Percentiles rank a stretch among this genome's conserved stretches.
phyloP scores from a whole-genome alignment of 2,888 invertebrate genomes.

The Busseola fusca region DNA sequence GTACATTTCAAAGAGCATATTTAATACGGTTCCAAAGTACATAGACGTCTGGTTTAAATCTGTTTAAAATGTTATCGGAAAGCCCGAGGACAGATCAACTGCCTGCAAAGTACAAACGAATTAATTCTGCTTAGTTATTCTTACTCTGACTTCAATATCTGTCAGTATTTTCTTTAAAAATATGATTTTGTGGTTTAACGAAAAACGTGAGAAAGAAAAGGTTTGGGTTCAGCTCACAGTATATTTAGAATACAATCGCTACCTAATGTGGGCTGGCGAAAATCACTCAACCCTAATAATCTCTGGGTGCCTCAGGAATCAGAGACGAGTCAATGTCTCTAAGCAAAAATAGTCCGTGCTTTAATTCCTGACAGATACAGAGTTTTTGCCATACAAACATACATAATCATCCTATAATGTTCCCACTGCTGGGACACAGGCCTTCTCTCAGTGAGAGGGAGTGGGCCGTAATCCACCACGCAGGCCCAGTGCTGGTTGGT shows the following conservation, averaged over 20 bases:
- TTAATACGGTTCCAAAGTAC: constrained; percentile 36
- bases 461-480: too few species aligned
- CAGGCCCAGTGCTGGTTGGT: too few species aligned
- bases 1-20: constrained; percentile 38
- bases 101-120: constrained; percentile 27
- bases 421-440: too few species aligned
- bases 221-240: not conserved
- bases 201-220: not conserved
- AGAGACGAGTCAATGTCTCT: not conserved
- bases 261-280: not conserved
- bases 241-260: not conserved
- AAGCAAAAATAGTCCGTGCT: not conserved
- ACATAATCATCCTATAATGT: too few species aligned
- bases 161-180: constrained; percentile 1
- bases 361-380: too few species aligned
- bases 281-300: constrained; percentile 3
- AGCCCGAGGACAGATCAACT: constrained; percentile 28
- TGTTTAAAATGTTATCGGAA: constrained; percentile 29
- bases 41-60: constrained; percentile 34
- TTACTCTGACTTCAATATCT: not conserved
- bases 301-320: not conserved
- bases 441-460: too few species aligned
- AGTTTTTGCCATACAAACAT: too few species aligned
- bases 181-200: not conserved
- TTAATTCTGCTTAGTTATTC: constrained; percentile 16